Percentiles rank a stretch among this genome's conserved stretches.
Conservation (phyloP, 2,797 vertebrate genomes). For the Mormyrops attenuatus region DNA sequence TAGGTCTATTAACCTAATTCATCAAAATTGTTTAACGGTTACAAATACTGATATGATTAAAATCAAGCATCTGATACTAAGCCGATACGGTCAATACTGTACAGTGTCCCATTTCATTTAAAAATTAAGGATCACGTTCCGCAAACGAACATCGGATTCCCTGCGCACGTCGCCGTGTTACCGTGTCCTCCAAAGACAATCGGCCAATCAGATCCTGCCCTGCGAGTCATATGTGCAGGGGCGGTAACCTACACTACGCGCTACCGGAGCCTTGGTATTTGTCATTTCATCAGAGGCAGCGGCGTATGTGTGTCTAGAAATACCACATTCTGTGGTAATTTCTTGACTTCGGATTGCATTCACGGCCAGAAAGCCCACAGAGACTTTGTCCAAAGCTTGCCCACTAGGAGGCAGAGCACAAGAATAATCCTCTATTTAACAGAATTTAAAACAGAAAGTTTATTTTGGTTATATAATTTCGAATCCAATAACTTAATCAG, state of each 20-base stretch:
- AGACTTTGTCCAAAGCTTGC: background rate
- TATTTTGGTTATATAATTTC: background rate
- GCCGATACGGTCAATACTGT: background rate
- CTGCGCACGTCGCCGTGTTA: slow-evolving; percentile 15
- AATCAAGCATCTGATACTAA: background rate
- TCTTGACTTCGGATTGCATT: background rate
- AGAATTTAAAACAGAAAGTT: background rate
- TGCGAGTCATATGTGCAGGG: slow-evolving; percentile 30
- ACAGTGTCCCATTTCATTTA: background rate
- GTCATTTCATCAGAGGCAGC: background rate
- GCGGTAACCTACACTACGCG: slow-evolving; percentile 31
- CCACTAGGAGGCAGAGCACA: slow-evolving; percentile 8
- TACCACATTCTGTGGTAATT: background rate
- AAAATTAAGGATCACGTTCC: background rate
- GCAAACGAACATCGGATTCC: background rate
- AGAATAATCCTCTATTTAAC: background rate
- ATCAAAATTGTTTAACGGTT: slow-evolving; percentile 3
- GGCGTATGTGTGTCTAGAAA: background rate
- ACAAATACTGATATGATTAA: background rate
- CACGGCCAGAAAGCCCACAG: background rate
- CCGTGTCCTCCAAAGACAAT: background rate
- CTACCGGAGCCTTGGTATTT: background rate
- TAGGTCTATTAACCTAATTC: background rate
- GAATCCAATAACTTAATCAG: background rate
- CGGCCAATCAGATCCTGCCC: slow-evolving; percentile 48